A percentile compares a stretch with the other conserved stretches of the same genome.
Conservation (phyloP, 2,888 invertebrate genomes). For the Agrochola litura region DNA sequence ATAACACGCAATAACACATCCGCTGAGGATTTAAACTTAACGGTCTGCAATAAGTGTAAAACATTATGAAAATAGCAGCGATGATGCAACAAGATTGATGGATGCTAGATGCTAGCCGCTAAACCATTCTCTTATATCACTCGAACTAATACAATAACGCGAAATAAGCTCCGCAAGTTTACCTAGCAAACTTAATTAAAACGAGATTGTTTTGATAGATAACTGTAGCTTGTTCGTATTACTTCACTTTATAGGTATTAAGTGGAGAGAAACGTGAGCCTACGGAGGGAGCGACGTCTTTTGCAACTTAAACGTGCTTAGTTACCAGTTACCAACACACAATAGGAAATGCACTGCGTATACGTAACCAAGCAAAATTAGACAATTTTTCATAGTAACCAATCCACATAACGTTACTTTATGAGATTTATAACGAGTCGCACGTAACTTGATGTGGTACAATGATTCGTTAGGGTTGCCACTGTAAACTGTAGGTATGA, state of each 20-base stretch:
- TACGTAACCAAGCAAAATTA: conserved; percentile 51
- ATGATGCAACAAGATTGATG: conserved; percentile 48
- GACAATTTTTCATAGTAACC: conserved; percentile 49
- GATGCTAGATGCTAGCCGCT: conserved; percentile 21
- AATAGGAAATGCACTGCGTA: conserved; percentile 44
- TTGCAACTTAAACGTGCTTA: conserved; percentile 35
- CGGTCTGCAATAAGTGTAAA: conserved; percentile 60
- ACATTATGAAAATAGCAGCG: conserved; percentile 63
- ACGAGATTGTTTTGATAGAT: conserved; percentile 33
- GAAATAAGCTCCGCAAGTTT: conserved; percentile 34
- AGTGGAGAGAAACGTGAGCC: conserved; percentile 30
- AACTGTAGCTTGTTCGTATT: conserved; percentile 22
- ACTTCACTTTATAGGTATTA: conserved; percentile 29
- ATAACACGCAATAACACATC: conserved; percentile 47
- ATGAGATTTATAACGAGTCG: conserved; percentile 35
- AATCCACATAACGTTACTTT: conserved; percentile 33
- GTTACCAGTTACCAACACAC: conserved; percentile 28
- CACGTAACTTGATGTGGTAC: conserved; percentile 34
- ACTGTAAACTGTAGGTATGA: conserved; percentile 2
- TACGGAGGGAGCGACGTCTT: conserved; percentile 8
- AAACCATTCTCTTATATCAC: conserved; percentile 59
- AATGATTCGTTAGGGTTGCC: conserved; percentile 38
- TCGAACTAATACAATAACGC: conserved; percentile 47
- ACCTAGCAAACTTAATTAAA: conserved; percentile 45
- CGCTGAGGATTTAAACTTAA: conserved; percentile 41